Evolutionary conservation across 2,113 vertebrate genomes (phyloP).

Genomic region (Parus major): DNA sequence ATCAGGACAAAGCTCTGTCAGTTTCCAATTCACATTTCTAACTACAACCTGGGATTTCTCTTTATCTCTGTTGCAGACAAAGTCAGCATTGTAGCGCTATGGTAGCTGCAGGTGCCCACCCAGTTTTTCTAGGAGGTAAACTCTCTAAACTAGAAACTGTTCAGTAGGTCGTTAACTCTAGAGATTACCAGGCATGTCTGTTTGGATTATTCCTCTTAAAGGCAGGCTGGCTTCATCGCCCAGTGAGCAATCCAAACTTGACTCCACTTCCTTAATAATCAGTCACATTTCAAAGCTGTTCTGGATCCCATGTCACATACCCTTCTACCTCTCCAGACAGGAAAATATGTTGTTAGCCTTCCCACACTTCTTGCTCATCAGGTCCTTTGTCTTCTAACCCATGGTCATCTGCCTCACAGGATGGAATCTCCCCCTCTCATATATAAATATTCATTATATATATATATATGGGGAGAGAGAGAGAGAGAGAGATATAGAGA

Average conservation of each 20-base stretch:
- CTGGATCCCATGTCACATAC: not conserved
- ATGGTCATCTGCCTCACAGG: not conserved
- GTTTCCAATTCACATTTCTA: not conserved
- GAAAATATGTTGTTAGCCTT: not conserved
- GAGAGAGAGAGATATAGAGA: no score
- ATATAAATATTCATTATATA: not conserved
- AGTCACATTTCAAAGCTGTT: not conserved
- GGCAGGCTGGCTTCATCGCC: not conserved
- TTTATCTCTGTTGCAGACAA: not conserved
- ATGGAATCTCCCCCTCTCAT: not conserved
- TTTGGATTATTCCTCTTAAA: not conserved
- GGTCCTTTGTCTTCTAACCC: not conserved
- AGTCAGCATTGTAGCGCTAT: not conserved
- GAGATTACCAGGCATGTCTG: not conserved
- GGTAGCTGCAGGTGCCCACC: not conserved
- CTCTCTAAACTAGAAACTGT: not conserved
- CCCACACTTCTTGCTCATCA: not conserved
- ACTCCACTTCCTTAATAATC: not conserved
- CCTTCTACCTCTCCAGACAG: not conserved
- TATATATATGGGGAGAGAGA: not conserved
- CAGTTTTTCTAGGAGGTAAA: not conserved
- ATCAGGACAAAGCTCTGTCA: not conserved
- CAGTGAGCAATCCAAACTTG: not conserved
- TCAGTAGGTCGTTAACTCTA: not conserved
- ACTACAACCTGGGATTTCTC: not conserved